Base-by-base conservation (phyloP, 2,113 vertebrate species). In the Ciconia stormi region DNA sequence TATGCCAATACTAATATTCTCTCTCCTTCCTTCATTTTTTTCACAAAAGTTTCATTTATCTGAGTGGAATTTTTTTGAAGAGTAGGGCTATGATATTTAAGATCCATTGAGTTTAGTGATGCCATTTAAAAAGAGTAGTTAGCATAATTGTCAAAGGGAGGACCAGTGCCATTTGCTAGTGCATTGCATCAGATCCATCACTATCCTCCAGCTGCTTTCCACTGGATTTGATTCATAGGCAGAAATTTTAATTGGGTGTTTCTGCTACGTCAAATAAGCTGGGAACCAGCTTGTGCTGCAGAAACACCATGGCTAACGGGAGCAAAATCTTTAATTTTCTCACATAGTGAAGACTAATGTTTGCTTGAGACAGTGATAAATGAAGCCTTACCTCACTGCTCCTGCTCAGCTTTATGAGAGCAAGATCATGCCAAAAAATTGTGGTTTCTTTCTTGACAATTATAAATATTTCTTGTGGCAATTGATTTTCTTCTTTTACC, bases 331-430 rank as follows among this genome's bases (percentile, higher is more conserved):
- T 89, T 38, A 42, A 50, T 89, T 95, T 95, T 90, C 34, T 85
- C 53, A 16, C 59, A 53, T 23, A 79, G 61, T 62, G 49, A 80
- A 94, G n/a, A 59, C 49, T 80, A 85, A 72, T 79, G 34, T 67
- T 95, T 95, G 42, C 52, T 72, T 72, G 70, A 77, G 80, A 94
- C 69, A 87, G 58, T 93, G 91, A 95, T 77, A 55, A 94, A 95
- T 93, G 47, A 82, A 82, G 25, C 58, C 53, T 95, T 73, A 42
- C 46, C 44, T 76, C 46, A 11, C 29, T 82, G 53, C 36, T 89
- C 14, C 66, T 72, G 52, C 81, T 89, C 34, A 46, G 73, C 44
- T 76, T 74, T 82, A 61, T 71, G 38, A 93, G 67, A 92, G 13
- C 29, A 74, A 92, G 42, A 84, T 78, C 17, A 38, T 47, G 18